Base-by-base conservation (phyloP, 2,113 vertebrate genomes). In the Nothocercus nigrocapillus region DNA sequence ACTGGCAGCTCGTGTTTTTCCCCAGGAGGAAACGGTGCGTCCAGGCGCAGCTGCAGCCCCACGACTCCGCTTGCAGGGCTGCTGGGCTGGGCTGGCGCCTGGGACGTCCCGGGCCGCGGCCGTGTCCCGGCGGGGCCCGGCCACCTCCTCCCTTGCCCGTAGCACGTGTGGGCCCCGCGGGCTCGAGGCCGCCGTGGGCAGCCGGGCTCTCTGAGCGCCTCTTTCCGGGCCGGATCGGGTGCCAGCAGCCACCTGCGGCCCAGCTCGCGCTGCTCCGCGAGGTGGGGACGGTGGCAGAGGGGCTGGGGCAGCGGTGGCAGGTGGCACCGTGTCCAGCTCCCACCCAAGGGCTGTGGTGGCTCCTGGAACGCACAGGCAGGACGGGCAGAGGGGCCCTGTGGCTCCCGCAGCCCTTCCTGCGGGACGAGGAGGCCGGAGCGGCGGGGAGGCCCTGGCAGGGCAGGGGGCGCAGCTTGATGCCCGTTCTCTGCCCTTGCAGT, bases 401-500 rank as follows among this genome's bases (percentile, higher is more conserved):
- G 47, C 59, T 36, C 42, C 68, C 40, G 24, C 30, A 19, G 12
- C 22, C n/a, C 51, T 53, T 53, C 51, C 25, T 13, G 25, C 24
- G 25, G 51, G 51, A 24, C 11, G 21, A 12, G 49, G 49, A 51
- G 49, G 49, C 49, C 20, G 11, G 24, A 51, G 49, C 7, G 6
- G 51, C 5, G 7, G 53, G 10, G 7, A 24, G 40, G 24, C 2
- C 12, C 40, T 0, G 0, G 58, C 21, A 24, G 51, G 40, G 51
- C 1, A 5, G 73, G 19, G 56, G n/a, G 54, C 28, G 15, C 54
- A 56, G 30, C 28, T 16, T 95, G 77, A 93, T 59, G 51, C 18
- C 78, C 6, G 21, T 79, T 96, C 34, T 74, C 73, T 91, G 63
- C 64, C 40, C 51, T 96, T 49, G 14, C 97, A 99, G 99, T 99